Conservation (phyloP, 1,140 invertebrate species). For the Pollicipes pollicipes region DNA sequence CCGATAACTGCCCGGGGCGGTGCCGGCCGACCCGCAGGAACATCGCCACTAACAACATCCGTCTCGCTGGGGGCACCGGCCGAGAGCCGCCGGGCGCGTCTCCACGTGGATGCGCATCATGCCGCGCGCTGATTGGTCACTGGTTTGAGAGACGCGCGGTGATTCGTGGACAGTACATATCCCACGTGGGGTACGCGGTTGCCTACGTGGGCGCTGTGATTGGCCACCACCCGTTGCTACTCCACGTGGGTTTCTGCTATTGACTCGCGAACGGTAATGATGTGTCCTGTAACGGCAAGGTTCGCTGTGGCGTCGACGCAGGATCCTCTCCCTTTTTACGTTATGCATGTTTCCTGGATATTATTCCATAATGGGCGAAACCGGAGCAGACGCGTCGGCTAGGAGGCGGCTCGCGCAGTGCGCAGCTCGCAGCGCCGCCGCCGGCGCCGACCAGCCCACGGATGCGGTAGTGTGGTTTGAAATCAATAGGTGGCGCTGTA, state of each 20-base stretch:
- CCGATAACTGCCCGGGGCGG: background rate
- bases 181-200: background rate
- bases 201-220: background rate
- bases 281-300: background rate
- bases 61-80: too few species aligned
- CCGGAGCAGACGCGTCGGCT: background rate
- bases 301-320: background rate
- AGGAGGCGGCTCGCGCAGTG: too few species aligned
- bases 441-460: too few species aligned
- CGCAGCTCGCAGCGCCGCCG: too few species aligned
- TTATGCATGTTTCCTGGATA: slow-evolving; percentile 1
- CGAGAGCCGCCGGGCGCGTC: too few species aligned
- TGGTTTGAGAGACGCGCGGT: background rate
- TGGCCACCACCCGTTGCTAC: background rate
- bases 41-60: background rate
- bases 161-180: background rate
- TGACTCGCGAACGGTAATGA: background rate
- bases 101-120: background rate
- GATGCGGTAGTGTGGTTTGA: background rate
- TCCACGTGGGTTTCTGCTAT: background rate
- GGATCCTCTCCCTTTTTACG: background rate
- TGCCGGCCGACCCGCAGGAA: background rate
- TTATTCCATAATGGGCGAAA: background rate
- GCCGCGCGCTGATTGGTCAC: background rate
- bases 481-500: slow-evolving; percentile 1